phyloP scores from a whole-genome alignment of 2,888 invertebrate species.

The Axea sp. region DNA sequence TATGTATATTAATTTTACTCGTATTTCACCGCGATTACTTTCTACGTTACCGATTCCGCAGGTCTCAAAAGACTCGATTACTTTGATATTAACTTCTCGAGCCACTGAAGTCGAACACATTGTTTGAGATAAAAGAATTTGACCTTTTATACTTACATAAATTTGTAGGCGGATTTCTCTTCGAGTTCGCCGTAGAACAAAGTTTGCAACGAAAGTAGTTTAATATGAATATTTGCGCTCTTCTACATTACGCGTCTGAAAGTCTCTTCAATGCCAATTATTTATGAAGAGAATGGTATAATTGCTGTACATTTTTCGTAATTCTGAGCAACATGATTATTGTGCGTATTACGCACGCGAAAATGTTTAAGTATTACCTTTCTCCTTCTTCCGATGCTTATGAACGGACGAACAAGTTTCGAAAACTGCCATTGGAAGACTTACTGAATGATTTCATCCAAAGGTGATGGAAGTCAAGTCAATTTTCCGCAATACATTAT shows the following conservation, averaged over 20 bases:
- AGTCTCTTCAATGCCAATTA: constrained; percentile 29
- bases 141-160: too few relatives aligned
- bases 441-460: too few relatives aligned
- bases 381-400: too few relatives aligned
- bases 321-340: constrained; percentile 28
- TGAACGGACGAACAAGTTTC: too few relatives aligned
- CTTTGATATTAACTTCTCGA: constrained; percentile 8
- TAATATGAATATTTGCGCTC: constrained; percentile 1
- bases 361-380: too few relatives aligned
- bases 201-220: neutral
- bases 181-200: too few relatives aligned
- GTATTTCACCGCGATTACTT: neutral
- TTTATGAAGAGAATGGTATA: constrained; percentile 17
- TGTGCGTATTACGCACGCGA: too few relatives aligned
- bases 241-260: constrained; percentile 5
- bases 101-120: constrained; percentile 33
- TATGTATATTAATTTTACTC: too few relatives aligned
- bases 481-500: too few relatives aligned
- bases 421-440: too few relatives aligned
- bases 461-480: too few relatives aligned
- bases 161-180: too few relatives aligned
- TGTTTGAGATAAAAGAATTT: neutral
- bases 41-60: constrained; percentile 50
- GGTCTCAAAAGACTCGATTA: constrained; percentile 22
- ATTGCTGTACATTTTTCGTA: constrained; percentile 18